A percentile compares a stretch with the other conserved stretches of the same genome.
These are phyloP conservation scores for Saccopteryx leptura DNA, from an alignment of 2,113 vertebrate species.

Conservation along the genomic window DNA sequence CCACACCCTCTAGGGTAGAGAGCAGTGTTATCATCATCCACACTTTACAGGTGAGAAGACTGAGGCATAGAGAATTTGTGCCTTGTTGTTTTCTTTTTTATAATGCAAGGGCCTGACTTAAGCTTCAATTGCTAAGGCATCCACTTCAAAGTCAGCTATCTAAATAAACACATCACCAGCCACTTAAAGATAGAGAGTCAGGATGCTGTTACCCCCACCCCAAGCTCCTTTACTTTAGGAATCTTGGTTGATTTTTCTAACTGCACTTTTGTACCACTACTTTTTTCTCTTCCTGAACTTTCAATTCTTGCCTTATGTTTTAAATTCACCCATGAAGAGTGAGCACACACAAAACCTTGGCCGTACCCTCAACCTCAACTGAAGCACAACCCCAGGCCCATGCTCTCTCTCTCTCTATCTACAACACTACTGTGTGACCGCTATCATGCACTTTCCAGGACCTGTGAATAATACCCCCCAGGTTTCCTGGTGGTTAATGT, in stretches of 20 bases:
- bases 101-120: background rate
- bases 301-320: background rate
- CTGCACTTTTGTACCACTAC: background rate
- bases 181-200: constrained; percentile 9
- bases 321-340: background rate
- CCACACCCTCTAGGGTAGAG: background rate
- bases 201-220: background rate
- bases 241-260: background rate
- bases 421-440: background rate
- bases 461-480: background rate
- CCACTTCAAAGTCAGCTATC: background rate
- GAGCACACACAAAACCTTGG: background rate
- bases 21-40: background rate
- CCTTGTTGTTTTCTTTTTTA: background rate
- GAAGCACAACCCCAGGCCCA: background rate
- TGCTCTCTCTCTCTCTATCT: background rate
- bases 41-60: constrained; percentile 47
- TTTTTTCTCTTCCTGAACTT: background rate
- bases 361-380: background rate
- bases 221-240: background rate
- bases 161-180: background rate
- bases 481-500: background rate
- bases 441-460: background rate
- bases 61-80: background rate
- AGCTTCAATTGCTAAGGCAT: background rate